phyloP scores from a whole-genome alignment of 2,888 invertebrate genomes.

The Thecophora atra region DNA sequence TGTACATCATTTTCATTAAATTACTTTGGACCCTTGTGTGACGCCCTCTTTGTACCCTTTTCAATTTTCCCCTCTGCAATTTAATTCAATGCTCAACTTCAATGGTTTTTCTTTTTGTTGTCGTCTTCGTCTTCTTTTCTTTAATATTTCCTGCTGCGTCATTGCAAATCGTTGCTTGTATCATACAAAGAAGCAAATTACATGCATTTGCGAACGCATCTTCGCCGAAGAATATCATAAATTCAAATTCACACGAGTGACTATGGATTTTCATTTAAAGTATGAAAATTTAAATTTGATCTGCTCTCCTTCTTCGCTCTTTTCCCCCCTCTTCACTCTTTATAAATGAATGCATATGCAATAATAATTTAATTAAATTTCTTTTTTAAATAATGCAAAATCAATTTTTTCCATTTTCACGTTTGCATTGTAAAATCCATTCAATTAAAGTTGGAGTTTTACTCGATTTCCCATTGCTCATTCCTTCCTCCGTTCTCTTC shows the following conservation, averaged over 20 bases:
- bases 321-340: neutral
- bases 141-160: neutral
- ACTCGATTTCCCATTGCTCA: too few relatives aligned
- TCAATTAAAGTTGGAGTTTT: too few relatives aligned
- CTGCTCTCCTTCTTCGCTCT: neutral
- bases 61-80: neutral
- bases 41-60: neutral
- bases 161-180: slow-evolving; percentile 13
- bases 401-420: too few relatives aligned
- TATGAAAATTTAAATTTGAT: neutral
- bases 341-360: too few relatives aligned
- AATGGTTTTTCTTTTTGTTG: neutral
- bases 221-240: neutral
- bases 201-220: slow-evolving; percentile 24
- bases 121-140: neutral
- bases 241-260: neutral
- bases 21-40: neutral
- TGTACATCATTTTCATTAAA: neutral
- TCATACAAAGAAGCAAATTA: slow-evolving; percentile 5
- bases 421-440: too few relatives aligned
- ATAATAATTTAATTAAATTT: neutral
- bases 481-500: neutral
- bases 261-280: slow-evolving; percentile 14
- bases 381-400: neutral
- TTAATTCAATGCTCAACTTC: neutral